These are phyloP conservation scores for Neopelma chrysocephalum DNA, from an alignment of 2,797 vertebrate genomes.

Conservation along the genomic window DNA sequence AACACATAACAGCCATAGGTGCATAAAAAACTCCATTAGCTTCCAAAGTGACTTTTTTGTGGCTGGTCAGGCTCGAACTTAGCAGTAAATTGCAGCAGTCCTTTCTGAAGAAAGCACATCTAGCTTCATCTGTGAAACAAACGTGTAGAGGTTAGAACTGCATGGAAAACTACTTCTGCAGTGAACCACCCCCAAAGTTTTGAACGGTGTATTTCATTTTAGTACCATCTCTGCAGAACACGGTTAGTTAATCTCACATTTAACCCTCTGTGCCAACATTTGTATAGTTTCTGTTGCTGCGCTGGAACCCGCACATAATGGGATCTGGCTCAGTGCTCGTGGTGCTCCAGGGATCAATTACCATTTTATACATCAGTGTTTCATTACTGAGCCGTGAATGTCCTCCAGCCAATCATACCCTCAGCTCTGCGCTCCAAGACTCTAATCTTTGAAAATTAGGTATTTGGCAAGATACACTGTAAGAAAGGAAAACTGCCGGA, in stretches of 20 bases:
- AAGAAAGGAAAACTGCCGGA: not conserved
- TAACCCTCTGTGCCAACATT: conserved; percentile 29
- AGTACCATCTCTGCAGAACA: not conserved
- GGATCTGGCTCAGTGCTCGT: not conserved
- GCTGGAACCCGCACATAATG: conserved; percentile 26
- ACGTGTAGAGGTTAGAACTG: not conserved
- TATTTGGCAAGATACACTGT: conserved; percentile 16
- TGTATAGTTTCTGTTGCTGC: conserved; percentile 6
- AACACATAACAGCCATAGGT: not conserved
- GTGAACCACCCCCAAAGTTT: not conserved
- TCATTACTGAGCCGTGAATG: conserved; percentile 45
- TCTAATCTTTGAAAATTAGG: conserved; percentile 62
- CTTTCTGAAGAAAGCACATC: not conserved
- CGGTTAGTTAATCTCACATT: not conserved
- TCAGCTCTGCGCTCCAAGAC: conserved; percentile 6
- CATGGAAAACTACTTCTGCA: not conserved
- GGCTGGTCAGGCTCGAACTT: not conserved
- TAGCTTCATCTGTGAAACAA: not conserved
- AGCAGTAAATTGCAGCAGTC: not conserved
- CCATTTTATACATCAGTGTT: conserved; percentile 68
- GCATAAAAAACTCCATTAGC: not conserved
- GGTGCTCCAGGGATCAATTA: conserved; percentile 46
- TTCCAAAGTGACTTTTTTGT: not conserved
- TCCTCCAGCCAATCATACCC: conserved; percentile 61
- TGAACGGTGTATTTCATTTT: not conserved